Evolutionary conservation across 2,888 invertebrate genomes (phyloP).

Genomic region (Pachliopta kotzebuea): DNA sequence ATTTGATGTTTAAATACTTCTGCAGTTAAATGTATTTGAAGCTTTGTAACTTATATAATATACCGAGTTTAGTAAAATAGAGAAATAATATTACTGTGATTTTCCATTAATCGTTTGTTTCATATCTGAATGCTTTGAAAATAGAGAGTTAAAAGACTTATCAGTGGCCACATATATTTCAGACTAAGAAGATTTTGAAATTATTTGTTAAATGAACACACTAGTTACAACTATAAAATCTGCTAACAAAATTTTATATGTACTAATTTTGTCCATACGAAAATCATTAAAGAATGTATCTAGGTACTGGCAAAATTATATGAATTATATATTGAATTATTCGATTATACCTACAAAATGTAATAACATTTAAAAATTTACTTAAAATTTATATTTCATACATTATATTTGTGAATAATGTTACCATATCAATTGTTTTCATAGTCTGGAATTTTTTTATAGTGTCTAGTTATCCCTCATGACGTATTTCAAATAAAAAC

Average conservation of each 20-base stretch:
- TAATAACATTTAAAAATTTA: slow-evolving; percentile 47
- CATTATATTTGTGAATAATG: slow-evolving; percentile 57
- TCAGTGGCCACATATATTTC: background rate
- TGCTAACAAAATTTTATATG: background rate
- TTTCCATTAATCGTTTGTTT: slow-evolving; percentile 1
- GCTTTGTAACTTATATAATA: slow-evolving; percentile 5
- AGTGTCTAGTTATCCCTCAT: slow-evolving; percentile 62
- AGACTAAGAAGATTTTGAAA: background rate
- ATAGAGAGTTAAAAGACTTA: slow-evolving; percentile 3
- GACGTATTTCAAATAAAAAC: slow-evolving; percentile 72
- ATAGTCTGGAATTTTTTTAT: slow-evolving; percentile 71
- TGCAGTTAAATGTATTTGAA: slow-evolving; percentile 5
- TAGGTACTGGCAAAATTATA: background rate
- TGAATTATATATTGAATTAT: background rate
- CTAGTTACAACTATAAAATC: background rate
- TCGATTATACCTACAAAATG: slow-evolving; percentile 2
- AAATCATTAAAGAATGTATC: background rate
- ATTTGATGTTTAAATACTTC: slow-evolving; percentile 11
- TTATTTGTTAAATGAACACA: background rate
- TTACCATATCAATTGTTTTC: slow-evolving; percentile 76
- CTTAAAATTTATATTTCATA: slow-evolving; percentile 48
- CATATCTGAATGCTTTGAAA: slow-evolving; percentile 1
- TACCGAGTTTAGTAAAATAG: slow-evolving; percentile 13
- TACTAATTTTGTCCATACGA: background rate
- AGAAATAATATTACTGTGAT: slow-evolving; percentile 12